Conservation (phyloP, 2,888 invertebrate genomes). For the Rhaphigaster nebulosa region DNA sequence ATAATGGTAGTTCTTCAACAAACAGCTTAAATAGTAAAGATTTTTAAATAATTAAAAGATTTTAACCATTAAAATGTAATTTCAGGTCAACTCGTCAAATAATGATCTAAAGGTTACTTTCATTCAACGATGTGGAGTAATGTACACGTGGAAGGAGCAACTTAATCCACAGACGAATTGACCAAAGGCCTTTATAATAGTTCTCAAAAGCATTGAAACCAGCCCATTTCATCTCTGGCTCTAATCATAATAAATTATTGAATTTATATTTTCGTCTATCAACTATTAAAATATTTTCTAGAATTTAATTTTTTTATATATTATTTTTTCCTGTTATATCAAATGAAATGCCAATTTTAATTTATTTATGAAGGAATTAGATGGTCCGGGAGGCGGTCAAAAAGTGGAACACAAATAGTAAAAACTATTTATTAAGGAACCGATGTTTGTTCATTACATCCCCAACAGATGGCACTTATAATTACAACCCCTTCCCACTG, state of each 20-base stretch:
- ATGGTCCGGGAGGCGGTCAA: too few species aligned
- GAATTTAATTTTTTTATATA: not conserved
- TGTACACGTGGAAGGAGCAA: slow-evolving; percentile 8
- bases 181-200: not conserved
- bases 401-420: too few species aligned
- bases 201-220: not conserved
- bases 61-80: not conserved
- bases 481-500: too few species aligned
- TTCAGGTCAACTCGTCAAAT: not conserved
- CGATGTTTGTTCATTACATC: too few species aligned
- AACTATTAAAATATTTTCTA: not conserved
- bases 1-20: too few species aligned
- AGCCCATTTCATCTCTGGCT: not conserved
- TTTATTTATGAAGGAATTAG: too few species aligned
- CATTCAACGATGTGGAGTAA: slow-evolving; percentile 1
- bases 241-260: not conserved
- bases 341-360: too few species aligned
- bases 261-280: not conserved
- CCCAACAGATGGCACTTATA: too few species aligned
- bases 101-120: slow-evolving; percentile 28
- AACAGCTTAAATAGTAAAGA: too few species aligned
- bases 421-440: too few species aligned
- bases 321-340: too few species aligned
- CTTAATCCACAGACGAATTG: not conserved
- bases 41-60: not conserved